phyloP scores from a whole-genome alignment of 2,797 vertebrate species.

The Crocodylus rhombifer region DNA sequence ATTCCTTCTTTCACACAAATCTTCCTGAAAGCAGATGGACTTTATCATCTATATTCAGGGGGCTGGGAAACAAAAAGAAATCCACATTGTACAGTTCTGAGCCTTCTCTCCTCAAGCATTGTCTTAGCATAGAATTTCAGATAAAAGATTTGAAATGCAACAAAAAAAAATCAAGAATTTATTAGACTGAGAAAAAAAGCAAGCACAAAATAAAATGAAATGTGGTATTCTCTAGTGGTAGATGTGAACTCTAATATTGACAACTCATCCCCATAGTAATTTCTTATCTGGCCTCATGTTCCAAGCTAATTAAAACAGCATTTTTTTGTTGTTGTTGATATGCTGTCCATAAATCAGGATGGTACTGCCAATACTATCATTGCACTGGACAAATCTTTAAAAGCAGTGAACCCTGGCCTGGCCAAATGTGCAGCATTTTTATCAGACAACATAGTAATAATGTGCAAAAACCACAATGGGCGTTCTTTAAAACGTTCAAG shows the following conservation, averaged over 20 bases:
- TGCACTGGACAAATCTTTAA: slow-evolving; percentile 17
- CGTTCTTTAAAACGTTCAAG: slow-evolving; percentile 51
- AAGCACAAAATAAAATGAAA: not conserved
- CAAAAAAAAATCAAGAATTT: not conserved
- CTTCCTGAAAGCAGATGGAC: not conserved
- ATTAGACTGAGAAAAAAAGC: not conserved
- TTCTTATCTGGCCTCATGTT: slow-evolving; percentile 8
- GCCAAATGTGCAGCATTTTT: slow-evolving; percentile 34
- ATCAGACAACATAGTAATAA: slow-evolving; percentile 24
- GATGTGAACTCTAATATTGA: not conserved
- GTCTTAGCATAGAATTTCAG: not conserved
- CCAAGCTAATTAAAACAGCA: slow-evolving; percentile 17
- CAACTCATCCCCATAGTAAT: not conserved
- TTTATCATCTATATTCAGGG: fast-evolving
- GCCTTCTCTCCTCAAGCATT: not conserved
- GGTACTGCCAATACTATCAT: not conserved
- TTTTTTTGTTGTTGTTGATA: slow-evolving; percentile 17
- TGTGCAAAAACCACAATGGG: slow-evolving; percentile 13
- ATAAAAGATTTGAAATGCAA: not conserved
- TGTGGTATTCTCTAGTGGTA: not conserved
- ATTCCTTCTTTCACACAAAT: not conserved
- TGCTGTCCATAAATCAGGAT: slow-evolving; percentile 2
- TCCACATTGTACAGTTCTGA: not conserved
- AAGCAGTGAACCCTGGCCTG: not conserved
- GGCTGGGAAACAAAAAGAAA: not conserved